Conservation (phyloP, 2,797 vertebrate genomes). For the Diceros bicornis region DNA sequence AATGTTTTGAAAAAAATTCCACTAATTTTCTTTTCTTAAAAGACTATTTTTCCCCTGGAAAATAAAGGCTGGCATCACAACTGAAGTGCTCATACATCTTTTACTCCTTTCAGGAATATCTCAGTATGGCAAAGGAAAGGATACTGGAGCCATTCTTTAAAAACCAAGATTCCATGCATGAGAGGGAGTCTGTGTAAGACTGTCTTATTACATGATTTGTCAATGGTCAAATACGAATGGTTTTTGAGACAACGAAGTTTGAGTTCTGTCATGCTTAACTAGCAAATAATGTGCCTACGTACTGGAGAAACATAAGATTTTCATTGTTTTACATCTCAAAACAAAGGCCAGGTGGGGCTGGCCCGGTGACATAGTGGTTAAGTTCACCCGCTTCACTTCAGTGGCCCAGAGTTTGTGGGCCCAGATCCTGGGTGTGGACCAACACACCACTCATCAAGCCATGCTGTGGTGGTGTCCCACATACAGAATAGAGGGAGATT, state of each 20-base stretch:
- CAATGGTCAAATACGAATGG: background rate
- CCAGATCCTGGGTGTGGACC: too few species aligned
- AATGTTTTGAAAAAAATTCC: background rate
- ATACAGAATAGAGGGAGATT: too few species aligned
- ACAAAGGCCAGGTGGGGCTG: background rate
- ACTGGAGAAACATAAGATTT: background rate
- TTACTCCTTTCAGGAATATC: background rate
- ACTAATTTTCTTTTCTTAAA: constrained; percentile 13
- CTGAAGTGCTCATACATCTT: background rate
- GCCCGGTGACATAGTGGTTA: too few species aligned
- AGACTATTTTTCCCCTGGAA: background rate
- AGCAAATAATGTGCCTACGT: background rate
- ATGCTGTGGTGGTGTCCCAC: too few species aligned
- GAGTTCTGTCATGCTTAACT: constrained; percentile 36
- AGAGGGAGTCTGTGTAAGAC: background rate
- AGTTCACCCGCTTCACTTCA: too few species aligned
- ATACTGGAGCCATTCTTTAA: background rate
- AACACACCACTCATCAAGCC: too few species aligned
- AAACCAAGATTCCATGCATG: background rate
- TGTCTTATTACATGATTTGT: background rate
- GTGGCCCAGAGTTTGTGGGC: too few species aligned
- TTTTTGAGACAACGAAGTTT: constrained; percentile 32
- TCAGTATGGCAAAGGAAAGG: background rate
- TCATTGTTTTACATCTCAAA: constrained; percentile 52
- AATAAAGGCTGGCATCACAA: background rate